Conservation (phyloP, 2,888 invertebrate species). For the Allacma fusca region DNA sequence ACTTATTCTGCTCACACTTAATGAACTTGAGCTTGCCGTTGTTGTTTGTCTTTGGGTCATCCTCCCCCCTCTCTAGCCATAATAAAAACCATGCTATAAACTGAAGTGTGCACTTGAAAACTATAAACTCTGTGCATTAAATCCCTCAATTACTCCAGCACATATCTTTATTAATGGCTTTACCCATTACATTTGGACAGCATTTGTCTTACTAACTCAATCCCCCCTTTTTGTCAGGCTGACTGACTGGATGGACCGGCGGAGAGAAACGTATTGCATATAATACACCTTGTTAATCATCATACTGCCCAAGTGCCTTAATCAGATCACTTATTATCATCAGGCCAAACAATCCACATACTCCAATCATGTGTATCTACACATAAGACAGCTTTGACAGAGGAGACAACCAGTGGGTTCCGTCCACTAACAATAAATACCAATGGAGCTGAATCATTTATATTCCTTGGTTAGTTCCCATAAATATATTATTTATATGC, state of each 20-base stretch:
- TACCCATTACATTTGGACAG: conserved; percentile 28
- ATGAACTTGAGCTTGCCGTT: too few relatives aligned
- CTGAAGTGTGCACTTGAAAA: background rate
- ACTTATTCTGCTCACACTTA: too few relatives aligned
- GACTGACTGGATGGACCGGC: background rate
- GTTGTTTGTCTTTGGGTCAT: too few relatives aligned
- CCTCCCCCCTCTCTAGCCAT: background rate
- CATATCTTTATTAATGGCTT: conserved; percentile 27
- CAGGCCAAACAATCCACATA: background rate
- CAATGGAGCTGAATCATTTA: too few relatives aligned
- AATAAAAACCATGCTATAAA: background rate
- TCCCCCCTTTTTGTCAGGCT: conserved; percentile 26
- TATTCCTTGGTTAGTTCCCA: too few relatives aligned
- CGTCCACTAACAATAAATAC: too few relatives aligned
- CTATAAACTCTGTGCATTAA: conserved; percentile 2
- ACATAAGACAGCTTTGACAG: too few relatives aligned
- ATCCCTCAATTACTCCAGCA: conserved; percentile 27
- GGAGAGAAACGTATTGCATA: conserved; percentile 4
- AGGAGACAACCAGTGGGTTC: too few relatives aligned
- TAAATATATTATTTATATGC: too few relatives aligned
- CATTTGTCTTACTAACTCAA: conserved; percentile 44
- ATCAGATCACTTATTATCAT: conserved; percentile 27
- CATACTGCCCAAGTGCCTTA: conserved; percentile 22
- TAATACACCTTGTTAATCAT: conserved; percentile 31
- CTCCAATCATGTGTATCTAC: too few relatives aligned